These are phyloP conservation scores for Ia io DNA, from an alignment of 2,113 vertebrate species.

Conservation along the genomic window DNA sequence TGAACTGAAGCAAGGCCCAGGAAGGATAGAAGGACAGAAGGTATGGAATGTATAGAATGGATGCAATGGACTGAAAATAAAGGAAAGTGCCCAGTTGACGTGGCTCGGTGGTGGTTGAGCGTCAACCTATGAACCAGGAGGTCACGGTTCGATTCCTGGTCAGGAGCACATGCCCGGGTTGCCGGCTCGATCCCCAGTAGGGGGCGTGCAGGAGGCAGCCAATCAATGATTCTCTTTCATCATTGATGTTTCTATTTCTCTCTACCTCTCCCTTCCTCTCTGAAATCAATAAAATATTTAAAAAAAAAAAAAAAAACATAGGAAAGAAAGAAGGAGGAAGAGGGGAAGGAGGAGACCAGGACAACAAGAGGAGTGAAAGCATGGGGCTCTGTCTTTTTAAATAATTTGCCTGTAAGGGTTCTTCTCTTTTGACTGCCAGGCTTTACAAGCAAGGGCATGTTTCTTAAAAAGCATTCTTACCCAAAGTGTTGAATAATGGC, in stretches of 20 bases:
- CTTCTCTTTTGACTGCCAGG: not conserved
- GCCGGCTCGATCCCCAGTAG: too few relatives aligned
- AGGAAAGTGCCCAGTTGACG: not conserved
- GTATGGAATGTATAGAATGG: not conserved
- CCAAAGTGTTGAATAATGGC: not conserved
- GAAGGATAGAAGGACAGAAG: not conserved
- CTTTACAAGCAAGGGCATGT: conserved; percentile 20
- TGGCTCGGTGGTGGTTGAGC: too few relatives aligned
- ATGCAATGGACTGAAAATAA: not conserved
- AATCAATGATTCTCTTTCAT: too few relatives aligned
- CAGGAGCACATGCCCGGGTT: too few relatives aligned
- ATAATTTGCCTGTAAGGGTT: not conserved
- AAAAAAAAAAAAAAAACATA: not conserved
- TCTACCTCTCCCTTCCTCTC: too few relatives aligned
- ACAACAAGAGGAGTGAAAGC: not conserved
- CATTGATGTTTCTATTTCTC: too few relatives aligned
- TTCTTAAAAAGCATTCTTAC: conserved; percentile 15
- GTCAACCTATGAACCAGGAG: too few relatives aligned
- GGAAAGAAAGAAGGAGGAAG: not conserved
- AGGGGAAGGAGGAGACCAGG: too few relatives aligned
- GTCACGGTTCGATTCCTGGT: too few relatives aligned
- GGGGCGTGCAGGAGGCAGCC: too few relatives aligned
- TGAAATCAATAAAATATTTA: too few relatives aligned
- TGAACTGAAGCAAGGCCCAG: not conserved
- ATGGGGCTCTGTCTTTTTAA: not conserved